Evolutionary conservation across 2,113 vertebrate genomes (phyloP).

Genomic region (Syrrhaptes paradoxus): DNA sequence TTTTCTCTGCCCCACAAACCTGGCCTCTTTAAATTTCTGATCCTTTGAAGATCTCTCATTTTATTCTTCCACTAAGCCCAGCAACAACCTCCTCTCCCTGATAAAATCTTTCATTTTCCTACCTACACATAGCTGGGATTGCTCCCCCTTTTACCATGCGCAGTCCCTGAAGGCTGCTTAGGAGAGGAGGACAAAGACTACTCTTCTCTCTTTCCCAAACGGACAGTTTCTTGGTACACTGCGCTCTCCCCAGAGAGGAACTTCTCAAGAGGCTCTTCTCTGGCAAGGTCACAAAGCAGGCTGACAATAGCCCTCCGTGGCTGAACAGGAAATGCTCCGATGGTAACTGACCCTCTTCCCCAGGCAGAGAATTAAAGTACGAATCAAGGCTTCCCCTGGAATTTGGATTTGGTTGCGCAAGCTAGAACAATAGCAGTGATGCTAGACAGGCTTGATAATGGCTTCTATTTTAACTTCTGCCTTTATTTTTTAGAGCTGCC

Average conservation of each 20-base stretch:
- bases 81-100: neutral
- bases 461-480: slow-evolving; percentile 47
- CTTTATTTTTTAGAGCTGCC: slow-evolving; percentile 13
- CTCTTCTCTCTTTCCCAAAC: neutral
- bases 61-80: neutral
- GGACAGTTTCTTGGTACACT: neutral
- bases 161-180: neutral
- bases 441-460: slow-evolving; percentile 18
- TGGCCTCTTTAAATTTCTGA: neutral
- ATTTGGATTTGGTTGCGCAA: slow-evolving; percentile 7
- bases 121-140: neutral
- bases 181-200: neutral
- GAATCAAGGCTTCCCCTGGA: slow-evolving; percentile 8
- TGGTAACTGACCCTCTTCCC: slow-evolving; percentile 18
- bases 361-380: slow-evolving; percentile 39
- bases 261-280: neutral
- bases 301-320: slow-evolving; percentile 3
- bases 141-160: rapidly evolving
- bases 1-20: neutral
- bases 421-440: slow-evolving; percentile 28
- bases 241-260: neutral
- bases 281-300: neutral
- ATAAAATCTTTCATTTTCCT: neutral
- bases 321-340: slow-evolving; percentile 30
- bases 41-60: neutral